These are phyloP conservation scores for Syrphus vitripennis DNA, from an alignment of 2,888 invertebrate species.

Conservation along the genomic window DNA sequence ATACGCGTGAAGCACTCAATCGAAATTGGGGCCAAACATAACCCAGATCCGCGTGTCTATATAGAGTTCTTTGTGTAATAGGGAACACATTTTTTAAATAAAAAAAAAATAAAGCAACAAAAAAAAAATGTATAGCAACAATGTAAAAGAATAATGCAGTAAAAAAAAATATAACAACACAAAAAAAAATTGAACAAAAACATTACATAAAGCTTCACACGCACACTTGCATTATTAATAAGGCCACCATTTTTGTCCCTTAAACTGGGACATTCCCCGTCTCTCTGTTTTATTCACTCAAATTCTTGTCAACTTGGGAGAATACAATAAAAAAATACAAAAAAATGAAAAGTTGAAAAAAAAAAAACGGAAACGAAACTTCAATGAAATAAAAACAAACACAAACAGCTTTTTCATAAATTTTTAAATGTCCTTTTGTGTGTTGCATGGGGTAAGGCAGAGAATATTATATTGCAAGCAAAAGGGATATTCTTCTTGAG, in stretches of 20 bases:
- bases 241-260: slow-evolving; percentile 54
- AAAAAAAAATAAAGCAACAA: slow-evolving; percentile 16
- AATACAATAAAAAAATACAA: slow-evolving; percentile 54
- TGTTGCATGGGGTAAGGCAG: not conserved
- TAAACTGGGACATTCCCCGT: slow-evolving; percentile 59
- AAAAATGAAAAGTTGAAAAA: slow-evolving; percentile 15
- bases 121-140: not conserved
- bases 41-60: slow-evolving; percentile 60
- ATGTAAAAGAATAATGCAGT: slow-evolving; percentile 33
- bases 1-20: slow-evolving; percentile 62
- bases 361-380: slow-evolving; percentile 48
- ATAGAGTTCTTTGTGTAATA: slow-evolving; percentile 46
- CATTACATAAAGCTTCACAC: slow-evolving; percentile 66
- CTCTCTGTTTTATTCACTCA: slow-evolving; percentile 35
- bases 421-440: slow-evolving; percentile 67
- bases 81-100: slow-evolving; percentile 16
- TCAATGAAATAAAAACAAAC: slow-evolving; percentile 63
- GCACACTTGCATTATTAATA: slow-evolving; percentile 69
- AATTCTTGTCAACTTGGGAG: slow-evolving; percentile 51
- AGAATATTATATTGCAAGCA: slow-evolving; percentile 31
- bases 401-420: slow-evolving; percentile 69
- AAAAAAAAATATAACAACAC: not conserved
- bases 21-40: slow-evolving; percentile 62
- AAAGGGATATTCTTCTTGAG: slow-evolving; percentile 19
- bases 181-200: slow-evolving; percentile 19